phyloP scores from a whole-genome alignment of 2,113 vertebrate species.

The Colaptes auratus region DNA sequence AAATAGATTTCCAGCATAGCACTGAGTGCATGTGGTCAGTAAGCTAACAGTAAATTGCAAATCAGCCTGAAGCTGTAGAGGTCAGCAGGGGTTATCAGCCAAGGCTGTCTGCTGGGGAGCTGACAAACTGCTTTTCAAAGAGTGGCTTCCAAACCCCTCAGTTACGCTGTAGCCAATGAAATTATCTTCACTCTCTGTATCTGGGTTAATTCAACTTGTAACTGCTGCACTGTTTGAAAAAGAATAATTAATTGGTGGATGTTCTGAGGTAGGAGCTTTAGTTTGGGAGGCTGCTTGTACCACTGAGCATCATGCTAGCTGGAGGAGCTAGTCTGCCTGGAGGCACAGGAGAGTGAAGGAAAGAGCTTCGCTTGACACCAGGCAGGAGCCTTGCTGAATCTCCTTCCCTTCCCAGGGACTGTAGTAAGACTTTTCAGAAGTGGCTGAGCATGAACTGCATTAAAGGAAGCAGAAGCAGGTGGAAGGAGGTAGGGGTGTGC shows the following conservation, averaged over 20 bases:
- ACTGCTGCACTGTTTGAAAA: background rate
- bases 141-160: background rate
- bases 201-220: background rate
- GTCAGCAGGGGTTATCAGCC: background rate
- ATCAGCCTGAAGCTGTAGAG: background rate
- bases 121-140: background rate
- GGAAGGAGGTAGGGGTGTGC: background rate
- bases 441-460: background rate
- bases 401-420: background rate
- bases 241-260: background rate
- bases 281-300: background rate
- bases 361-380: background rate
- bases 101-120: background rate
- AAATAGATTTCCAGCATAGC: background rate
- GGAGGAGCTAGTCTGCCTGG: background rate
- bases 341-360: background rate
- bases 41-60: conserved; percentile 33
- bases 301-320: background rate
- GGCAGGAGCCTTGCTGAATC: background rate
- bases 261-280: background rate
- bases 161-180: background rate
- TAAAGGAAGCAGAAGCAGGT: background rate
- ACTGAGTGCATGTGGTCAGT: background rate
- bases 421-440: background rate
- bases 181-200: background rate